Base-by-base conservation (phyloP, 2,113 vertebrate genomes). In the Notothenia coriiceps region DNA sequence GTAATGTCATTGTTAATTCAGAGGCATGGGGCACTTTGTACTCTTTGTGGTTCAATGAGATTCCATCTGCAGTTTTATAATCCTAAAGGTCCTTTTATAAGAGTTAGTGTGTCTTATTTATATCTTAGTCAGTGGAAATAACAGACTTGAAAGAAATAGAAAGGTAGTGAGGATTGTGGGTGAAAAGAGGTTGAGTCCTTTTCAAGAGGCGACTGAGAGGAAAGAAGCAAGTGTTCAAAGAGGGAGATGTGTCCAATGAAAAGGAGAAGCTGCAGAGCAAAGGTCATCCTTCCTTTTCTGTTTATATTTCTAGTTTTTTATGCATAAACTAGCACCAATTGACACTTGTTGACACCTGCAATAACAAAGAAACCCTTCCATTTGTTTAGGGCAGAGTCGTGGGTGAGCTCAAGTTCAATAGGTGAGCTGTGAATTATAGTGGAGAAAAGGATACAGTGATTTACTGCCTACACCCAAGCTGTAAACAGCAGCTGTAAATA, bases 81-180 rank as follows among this genome's bases (percentile, higher is more conserved):
- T 12, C 15, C 6, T 50, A 40, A 40, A 35, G 52, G 51, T 51
- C 52, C 22, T 61, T 82, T 84, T 70, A 61, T 74, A 47, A 25
- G 40, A 64, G 74, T 40, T 71, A 61, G 67, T 70, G 63, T 22
- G 43, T 60, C n/a, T 63, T 35, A 9, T 78, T 55, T 78, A 63
- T 77, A 73, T 86, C 71, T 89, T 67, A 70, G 88, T 85, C 84
- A 81, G 82, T 86, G 72, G 33, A 80, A 88, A 83, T 72, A 78
- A 77, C 52, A 15, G 60, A 63, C 10, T 1, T 40, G 73, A 67
- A 70, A 65, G 60, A 47, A 25, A 57, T 54, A 18, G 64, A 69
- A 33, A 64, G 70, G 46, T 75, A 61, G 9, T 51, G 68, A 84
- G 67, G 55, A 68, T 50, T 70, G 46, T 5, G 18, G 66, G 57